Percentiles rank a stretch among this genome's conserved stretches.
Conservation (phyloP, 2,113 vertebrate genomes). For the Istiophorus platypterus region DNA sequence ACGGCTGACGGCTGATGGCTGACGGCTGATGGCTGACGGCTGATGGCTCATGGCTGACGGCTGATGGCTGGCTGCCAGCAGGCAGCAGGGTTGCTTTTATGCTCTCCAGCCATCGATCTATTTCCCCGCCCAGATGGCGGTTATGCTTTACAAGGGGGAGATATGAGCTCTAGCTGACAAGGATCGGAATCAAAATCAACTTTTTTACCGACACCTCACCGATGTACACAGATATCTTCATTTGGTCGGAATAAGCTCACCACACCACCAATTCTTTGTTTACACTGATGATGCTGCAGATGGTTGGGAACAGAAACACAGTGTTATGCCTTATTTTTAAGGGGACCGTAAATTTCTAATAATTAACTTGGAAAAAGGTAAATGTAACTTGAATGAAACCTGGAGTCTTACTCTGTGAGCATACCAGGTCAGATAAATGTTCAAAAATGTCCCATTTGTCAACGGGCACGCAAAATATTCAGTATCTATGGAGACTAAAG, state of each 20-base stretch:
- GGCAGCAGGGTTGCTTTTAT: conserved; percentile 59
- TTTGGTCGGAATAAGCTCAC: background rate
- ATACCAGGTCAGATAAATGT: background rate
- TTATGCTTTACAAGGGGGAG: conserved; percentile 56
- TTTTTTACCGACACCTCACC: background rate
- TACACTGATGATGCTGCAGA: background rate
- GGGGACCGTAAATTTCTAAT: background rate
- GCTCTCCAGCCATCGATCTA: conserved; percentile 59
- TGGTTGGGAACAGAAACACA: background rate
- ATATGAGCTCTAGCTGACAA: conserved; percentile 59
- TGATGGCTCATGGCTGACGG: too few species aligned
- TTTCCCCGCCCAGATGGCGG: conserved; percentile 71
- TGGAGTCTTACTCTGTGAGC: background rate
- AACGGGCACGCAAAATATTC: too few species aligned
- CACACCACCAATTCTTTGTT: background rate
- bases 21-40: conserved; percentile 53
- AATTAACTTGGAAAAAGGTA: background rate
- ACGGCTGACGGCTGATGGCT: conserved; percentile 53
- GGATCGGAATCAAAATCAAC: conserved; percentile 33
- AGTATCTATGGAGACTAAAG: too few species aligned
- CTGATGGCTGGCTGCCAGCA: conserved; percentile 56
- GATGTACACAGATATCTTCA: background rate
- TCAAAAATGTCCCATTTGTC: background rate
- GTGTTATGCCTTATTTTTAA: background rate
- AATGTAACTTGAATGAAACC: background rate